Base-by-base conservation (phyloP, 2,797 vertebrate species). In the Parauchenoglanis ngamensis region DNA sequence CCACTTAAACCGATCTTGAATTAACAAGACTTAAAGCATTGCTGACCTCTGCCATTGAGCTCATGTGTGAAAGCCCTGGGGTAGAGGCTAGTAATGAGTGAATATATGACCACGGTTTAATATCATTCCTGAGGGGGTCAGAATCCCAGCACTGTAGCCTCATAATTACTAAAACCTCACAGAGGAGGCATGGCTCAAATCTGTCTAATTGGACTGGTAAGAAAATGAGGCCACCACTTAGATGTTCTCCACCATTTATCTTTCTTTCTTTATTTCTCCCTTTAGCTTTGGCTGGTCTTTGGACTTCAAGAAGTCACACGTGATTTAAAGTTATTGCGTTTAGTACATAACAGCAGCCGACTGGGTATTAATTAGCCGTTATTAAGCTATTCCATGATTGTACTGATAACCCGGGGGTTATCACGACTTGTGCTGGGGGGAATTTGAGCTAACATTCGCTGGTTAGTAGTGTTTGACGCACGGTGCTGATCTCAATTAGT, bases 11-110 rank as follows among this genome's bases (percentile, higher is more conserved):
- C 87, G 87, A 88, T 90, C 84, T 89, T 82, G 87, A 89, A 89
- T 87, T 89, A 91, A 91, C 90, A 89, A 91, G 87, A 89, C 87
- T 88, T 87, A 87, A 85, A 75, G 86, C 88, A 91, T 81, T 65
- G 83, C 84, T 87, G 83, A 88, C 87, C 87, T 72, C 57, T 90
- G 87, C 85, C 89, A 88, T 28, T 76, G 86, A 86, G 88, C 92
- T 96, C 92, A 93, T 93, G 91, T 95, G 92, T 93, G 93, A 92
- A 95, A 93, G 92, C 94, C 94, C 95, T 79, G 63, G 85, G 84
- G 84, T 91, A 82, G 87, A 88, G 90, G 84, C 83, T 86, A 86
- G 89, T 94, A 96, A 95, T 91, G 88, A 90, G 86, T 87, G 89
- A 90, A 89, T 90, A 87, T 85, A 90, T 86, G 90, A 88, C 89